These are phyloP conservation scores for Enteromius treurensis DNA, from an alignment of 2,797 vertebrate species.

Conservation along the genomic window DNA sequence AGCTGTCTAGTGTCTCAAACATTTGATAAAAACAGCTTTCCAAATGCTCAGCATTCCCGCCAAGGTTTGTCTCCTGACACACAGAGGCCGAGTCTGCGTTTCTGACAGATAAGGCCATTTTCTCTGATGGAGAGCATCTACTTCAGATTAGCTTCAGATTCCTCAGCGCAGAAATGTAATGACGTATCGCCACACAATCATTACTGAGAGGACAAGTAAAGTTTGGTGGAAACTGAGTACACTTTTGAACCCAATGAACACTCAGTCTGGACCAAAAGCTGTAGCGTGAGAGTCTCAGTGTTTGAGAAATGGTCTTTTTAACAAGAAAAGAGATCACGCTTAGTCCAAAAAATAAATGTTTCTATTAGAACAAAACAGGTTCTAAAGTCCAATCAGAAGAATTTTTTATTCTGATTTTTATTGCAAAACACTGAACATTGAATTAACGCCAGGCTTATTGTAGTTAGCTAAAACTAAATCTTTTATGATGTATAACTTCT, in stretches of 20 bases:
- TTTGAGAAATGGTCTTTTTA: not conserved
- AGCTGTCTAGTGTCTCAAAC: slow-evolving; percentile 47
- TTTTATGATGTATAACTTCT: not conserved
- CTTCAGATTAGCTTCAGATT: slow-evolving; percentile 15
- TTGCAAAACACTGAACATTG: not conserved
- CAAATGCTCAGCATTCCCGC: slow-evolving; percentile 21
- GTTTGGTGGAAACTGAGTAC: not conserved
- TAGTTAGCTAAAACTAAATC: not conserved
- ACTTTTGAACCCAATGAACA: not conserved
- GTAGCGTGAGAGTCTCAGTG: not conserved
- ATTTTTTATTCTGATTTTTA: not conserved
- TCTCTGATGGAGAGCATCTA: slow-evolving; percentile 7
- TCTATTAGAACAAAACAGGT: not conserved
- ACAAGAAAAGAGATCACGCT: not conserved
- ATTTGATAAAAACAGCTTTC: slow-evolving; percentile 33
- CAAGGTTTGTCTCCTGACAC: not conserved
- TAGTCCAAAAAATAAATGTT: slow-evolving; percentile 29
- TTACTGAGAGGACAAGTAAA: not conserved
- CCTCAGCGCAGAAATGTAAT: not conserved
- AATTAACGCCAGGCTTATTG: not conserved
- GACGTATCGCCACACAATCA: not conserved
- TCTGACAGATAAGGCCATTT: slow-evolving; percentile 22
- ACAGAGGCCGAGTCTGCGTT: slow-evolving; percentile 12
- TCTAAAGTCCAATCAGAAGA: not conserved
- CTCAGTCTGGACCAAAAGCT: not conserved